Evolutionary conservation across 2,797 vertebrate species (phyloP).

Genomic region (Oceanodroma leucorhoa): DNA sequence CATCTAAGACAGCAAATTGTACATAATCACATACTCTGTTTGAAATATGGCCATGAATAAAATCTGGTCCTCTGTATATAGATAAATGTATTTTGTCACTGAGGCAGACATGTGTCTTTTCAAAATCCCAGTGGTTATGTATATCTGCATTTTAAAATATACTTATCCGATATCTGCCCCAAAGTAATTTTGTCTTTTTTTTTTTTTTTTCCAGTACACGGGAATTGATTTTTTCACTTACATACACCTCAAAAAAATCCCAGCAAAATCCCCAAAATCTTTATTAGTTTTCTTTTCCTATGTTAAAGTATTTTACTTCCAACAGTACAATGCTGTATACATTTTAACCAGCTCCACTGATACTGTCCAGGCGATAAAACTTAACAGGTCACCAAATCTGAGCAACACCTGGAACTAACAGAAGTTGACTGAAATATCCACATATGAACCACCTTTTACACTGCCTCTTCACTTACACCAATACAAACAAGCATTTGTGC

Average conservation of each 20-base stretch:
- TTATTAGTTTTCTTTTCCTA: background rate
- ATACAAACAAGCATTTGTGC: background rate
- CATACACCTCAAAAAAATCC: rapidly evolving
- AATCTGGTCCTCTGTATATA: background rate
- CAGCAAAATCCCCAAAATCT: background rate
- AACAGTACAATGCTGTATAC: background rate
- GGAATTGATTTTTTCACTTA: background rate
- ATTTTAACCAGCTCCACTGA: background rate
- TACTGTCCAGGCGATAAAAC: background rate
- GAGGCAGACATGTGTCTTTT: background rate
- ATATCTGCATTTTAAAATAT: background rate
- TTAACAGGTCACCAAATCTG: background rate
- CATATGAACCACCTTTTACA: background rate
- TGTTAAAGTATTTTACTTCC: background rate
- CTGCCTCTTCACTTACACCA: background rate
- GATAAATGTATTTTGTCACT: background rate
- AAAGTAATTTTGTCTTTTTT: background rate
- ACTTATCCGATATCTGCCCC: background rate
- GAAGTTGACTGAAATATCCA: background rate
- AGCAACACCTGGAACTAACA: background rate
- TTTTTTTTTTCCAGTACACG: background rate
- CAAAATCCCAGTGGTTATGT: background rate
- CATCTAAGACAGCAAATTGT: background rate
- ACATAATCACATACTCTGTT: background rate
- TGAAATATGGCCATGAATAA: background rate